Conservation (phyloP, 2,888 invertebrate genomes). For the Athetis lepigone region DNA sequence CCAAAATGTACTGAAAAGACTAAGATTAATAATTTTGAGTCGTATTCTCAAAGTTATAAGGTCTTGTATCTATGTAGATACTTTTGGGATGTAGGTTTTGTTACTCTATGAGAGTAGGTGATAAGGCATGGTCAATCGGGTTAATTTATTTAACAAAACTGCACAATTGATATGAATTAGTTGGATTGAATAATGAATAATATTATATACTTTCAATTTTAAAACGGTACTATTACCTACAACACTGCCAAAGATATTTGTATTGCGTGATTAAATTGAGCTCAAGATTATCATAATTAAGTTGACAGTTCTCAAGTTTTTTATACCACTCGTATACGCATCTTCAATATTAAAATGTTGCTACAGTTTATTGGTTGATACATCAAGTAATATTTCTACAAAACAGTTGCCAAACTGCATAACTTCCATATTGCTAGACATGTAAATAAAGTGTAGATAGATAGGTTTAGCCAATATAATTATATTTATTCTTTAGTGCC, state of each 20-base stretch:
- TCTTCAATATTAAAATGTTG: conserved; percentile 38
- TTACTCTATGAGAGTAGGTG: conserved; percentile 50
- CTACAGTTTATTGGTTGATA: conserved; percentile 30
- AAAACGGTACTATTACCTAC: conserved; percentile 25
- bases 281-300: conserved; percentile 3
- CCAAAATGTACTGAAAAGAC: conserved; percentile 36
- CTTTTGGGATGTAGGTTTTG: conserved; percentile 44
- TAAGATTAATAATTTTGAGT: conserved; percentile 46
- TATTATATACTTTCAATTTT: conserved; percentile 18
- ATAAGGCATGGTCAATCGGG: conserved; percentile 59
- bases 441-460: conserved; percentile 87
- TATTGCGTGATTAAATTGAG: conserved; percentile 6
- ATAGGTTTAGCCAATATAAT: conserved; percentile 77
- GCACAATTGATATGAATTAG: conserved; percentile 34
- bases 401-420: conserved; percentile 80
- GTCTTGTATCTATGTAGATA: conserved; percentile 50
- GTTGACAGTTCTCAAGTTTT: too few species aligned
- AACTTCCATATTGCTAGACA: conserved; percentile 72
- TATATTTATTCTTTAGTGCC: conserved; percentile 75
- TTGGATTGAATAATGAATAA: conserved; percentile 11
- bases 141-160: conserved; percentile 49
- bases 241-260: conserved; percentile 50
- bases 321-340: conserved; percentile 16
- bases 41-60: conserved; percentile 29
- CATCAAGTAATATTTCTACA: conserved; percentile 51